A percentile compares a stretch with the other conserved stretches of the same genome.
phyloP scores from a whole-genome alignment of 2,797 vertebrate genomes.

The Acipenser transmontanus region DNA sequence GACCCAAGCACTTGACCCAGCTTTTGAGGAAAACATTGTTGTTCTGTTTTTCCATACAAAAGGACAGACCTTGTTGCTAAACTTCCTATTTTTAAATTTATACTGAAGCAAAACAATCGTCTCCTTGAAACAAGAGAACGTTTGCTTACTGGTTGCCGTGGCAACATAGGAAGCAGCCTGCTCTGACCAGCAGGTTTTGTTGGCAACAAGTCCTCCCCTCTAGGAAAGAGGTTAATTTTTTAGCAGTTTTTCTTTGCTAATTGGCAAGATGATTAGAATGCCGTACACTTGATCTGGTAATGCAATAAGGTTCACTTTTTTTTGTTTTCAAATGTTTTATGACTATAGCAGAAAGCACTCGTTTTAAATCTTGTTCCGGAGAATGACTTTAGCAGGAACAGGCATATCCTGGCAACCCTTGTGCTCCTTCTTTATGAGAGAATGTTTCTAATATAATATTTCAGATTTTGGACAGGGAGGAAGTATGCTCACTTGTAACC shows the following conservation, averaged over 20 bases:
- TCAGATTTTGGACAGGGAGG: neutral
- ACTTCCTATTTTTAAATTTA: no score
- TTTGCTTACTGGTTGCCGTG: slow-evolving; percentile 60
- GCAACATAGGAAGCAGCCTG: slow-evolving; percentile 47
- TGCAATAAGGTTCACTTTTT: slow-evolving; percentile 35
- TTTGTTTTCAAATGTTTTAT: neutral
- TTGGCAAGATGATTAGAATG: slow-evolving; percentile 43
- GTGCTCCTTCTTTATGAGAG: slow-evolving; percentile 34
- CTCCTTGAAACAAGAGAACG: slow-evolving; percentile 48
- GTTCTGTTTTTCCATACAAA: no score
- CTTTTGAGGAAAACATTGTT: no score
- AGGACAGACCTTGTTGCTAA: no score
- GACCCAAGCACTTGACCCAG: no score
- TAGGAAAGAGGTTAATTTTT: neutral
- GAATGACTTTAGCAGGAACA: slow-evolving; percentile 49
- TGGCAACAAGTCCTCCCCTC: slow-evolving; percentile 23
- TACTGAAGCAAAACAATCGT: slow-evolving; percentile 1
- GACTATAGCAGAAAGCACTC: slow-evolving; percentile 22
- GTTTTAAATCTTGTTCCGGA: slow-evolving; percentile 13
- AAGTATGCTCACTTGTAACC: neutral
- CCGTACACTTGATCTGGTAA: slow-evolving; percentile 38
- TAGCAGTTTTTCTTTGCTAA: neutral
- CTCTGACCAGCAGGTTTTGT: slow-evolving; percentile 30
- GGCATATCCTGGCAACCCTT: slow-evolving; percentile 40
- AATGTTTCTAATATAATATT: neutral